Conservation (phyloP, 2,888 invertebrate species). For the Entomobrya proxima region DNA sequence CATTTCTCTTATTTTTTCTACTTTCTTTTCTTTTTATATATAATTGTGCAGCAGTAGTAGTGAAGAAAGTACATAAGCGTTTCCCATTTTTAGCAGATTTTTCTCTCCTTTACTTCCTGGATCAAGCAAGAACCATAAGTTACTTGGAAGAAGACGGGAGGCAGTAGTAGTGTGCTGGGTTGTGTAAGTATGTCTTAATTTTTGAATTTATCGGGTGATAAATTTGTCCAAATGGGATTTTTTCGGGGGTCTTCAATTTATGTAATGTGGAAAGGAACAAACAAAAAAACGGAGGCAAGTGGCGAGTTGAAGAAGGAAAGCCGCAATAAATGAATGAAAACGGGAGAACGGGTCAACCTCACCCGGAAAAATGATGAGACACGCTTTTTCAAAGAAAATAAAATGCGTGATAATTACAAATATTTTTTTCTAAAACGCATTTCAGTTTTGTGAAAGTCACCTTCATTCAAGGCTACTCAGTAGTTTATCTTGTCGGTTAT, state of each 20-base stretch:
- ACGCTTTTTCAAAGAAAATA: too few species aligned
- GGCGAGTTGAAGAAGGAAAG: neutral
- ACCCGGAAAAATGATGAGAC: too few species aligned
- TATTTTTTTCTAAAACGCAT: too few species aligned
- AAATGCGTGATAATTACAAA: too few species aligned
- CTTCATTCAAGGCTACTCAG: neutral
- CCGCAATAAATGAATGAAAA: conserved; percentile 9
- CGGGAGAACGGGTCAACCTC: neutral
- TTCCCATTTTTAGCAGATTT: conserved; percentile 54
- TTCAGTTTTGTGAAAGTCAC: too few species aligned
- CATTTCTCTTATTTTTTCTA: neutral
- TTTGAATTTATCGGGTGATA: conserved; percentile 75
- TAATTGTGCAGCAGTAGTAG: conserved; percentile 6
- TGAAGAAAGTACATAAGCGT: conserved; percentile 35
- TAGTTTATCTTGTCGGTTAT: neutral
- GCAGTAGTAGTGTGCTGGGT: conserved; percentile 53
- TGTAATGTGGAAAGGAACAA: conserved; percentile 41
- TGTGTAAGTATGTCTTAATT: conserved; percentile 75
- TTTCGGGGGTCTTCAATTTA: conserved; percentile 56
- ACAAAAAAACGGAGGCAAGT: conserved; percentile 6
- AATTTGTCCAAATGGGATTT: conserved; percentile 75
- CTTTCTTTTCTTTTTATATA: neutral
- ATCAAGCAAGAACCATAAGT: conserved; percentile 67
- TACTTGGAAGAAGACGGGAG: conserved; percentile 31
- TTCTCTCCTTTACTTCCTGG: conserved; percentile 60